Base-by-base conservation (phyloP, 2,888 invertebrate genomes). In the Lasioglossum villosulum region DNA sequence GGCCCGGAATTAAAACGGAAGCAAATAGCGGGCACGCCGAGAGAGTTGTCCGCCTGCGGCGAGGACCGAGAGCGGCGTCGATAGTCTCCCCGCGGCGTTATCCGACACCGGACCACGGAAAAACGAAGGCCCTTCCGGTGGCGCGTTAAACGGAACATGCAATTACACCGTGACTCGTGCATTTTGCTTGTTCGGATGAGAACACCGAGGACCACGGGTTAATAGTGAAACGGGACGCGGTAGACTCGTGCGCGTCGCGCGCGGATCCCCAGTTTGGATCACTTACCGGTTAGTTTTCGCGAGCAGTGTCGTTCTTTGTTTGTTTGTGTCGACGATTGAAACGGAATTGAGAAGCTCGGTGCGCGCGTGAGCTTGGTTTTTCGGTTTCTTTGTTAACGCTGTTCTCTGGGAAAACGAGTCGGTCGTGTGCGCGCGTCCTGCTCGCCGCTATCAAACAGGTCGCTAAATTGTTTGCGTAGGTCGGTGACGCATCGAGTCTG, bases 381-480 rank as follows among this genome's bases (percentile, higher is more conserved):
- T 30, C 63, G 63, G 19, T 63, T 30, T 63, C 63, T 63, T 63
- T 34, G 63, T 63, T 5, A 14, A 8, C 63, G 30, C 30, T 8
- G 19, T 30, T 27, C 63, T 6, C 30, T 16, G 63, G 63, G 2
- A 8, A 30, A 63, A 30, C 63, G 63, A 30, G 63, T 63, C 63
- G 8, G 8, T 19, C 6, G 34, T n/a, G 19, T 2, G 6, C 59
- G 27, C 30, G 63, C 59, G 30, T 27, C 16, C 63, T 5, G 63
- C 30, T 30, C 30, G 63, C 30, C 16, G 77, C 68, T 45, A 8
- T 45, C 75, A 34, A 71, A 76, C 77, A 56, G 19, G 30, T 56
- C 80, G 70, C 23, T n/a, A 71, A 75, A 78, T 82, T 48, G 78
- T 80, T 83, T 52, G 72, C 37, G 86, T 63, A 72, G 68, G 37